Percentiles rank a stretch among this genome's conserved stretches.
Conservation (phyloP, 2,797 vertebrate species). For the Thaleichthys pacificus region DNA sequence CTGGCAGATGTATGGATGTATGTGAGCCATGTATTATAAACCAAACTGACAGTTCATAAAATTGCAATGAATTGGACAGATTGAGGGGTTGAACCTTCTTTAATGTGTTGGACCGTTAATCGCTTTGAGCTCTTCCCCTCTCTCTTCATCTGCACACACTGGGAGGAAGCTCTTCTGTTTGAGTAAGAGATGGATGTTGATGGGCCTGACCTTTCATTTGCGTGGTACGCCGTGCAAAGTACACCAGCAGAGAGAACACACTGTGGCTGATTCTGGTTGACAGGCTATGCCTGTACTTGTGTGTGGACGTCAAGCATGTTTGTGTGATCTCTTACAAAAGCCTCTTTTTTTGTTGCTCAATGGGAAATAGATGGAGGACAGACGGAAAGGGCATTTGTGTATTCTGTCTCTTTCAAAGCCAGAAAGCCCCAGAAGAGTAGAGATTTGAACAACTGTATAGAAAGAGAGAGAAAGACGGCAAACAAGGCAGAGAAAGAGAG, state of each 20-base stretch:
- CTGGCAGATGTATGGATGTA: not conserved
- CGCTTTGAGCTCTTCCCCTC: constrained; percentile 39
- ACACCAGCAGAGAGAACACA: constrained; percentile 49
- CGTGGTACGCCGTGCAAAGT: constrained; percentile 60
- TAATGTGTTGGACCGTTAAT: constrained; percentile 63
- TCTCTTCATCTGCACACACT: constrained; percentile 46
- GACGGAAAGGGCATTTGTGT: constrained; percentile 71
- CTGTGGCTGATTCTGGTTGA: constrained; percentile 47
- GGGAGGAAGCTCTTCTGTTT: constrained; percentile 57
- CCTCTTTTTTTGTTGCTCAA: constrained; percentile 50
- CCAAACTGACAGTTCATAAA: constrained; percentile 9
- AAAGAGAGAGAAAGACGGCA: constrained; percentile 22
- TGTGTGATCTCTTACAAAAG: constrained; percentile 67
- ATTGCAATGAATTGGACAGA: constrained; percentile 45
- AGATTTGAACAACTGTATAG: constrained; percentile 63
- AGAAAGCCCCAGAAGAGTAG: constrained; percentile 52
- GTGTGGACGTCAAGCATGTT: constrained; percentile 2
- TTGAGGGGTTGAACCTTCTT: constrained; percentile 58
- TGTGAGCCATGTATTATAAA: not conserved
- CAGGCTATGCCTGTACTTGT: constrained; percentile 19
- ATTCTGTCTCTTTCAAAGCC: constrained; percentile 53
- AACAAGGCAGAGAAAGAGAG: constrained; percentile 13
- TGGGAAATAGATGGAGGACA: constrained; percentile 61
- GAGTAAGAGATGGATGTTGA: constrained; percentile 68
- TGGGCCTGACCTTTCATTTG: constrained; percentile 74